Evolutionary conservation across 2,797 vertebrate genomes (phyloP), one percentile per base, ranked within the genome.

Genomic region (Leucoraja ocellata): DNA sequence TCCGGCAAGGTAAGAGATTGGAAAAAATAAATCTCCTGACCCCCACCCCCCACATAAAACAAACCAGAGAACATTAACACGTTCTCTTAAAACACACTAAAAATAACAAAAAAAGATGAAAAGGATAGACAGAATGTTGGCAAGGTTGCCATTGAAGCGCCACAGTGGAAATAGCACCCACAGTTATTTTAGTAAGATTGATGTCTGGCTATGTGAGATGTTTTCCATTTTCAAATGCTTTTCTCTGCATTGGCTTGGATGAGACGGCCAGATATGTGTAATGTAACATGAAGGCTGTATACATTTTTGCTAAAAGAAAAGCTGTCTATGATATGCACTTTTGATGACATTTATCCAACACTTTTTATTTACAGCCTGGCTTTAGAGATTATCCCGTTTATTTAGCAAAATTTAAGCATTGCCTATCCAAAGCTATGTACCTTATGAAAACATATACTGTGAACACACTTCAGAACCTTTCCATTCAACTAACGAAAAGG

Each of bases 321-420:
- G 0, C 32, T 36, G 14, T 79, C 39, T 79, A 39, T 79, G 32
- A 32, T 10, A 39, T 39, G 2, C 16, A 13, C 32, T 4, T 18
- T 36, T 39, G 81, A 28, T 28, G 54, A 84, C 54, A 28, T 84
- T 81, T 68, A 88, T 14, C 76, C 16, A 39, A 73, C 23, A 36
- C 58, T 28, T 93, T 94, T 25, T 76, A 94, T 93, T 96, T 95
- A 93, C 96, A 99, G 99, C 98, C 98, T 5, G 98, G 97, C 96
- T 99, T 99, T 97, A 99, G 98, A 96, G 99, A 99, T 96, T 99
- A 99, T 94, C 98, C 99, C 2, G 97, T 99, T 25, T 99, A 98
- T 95, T 95, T 98, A 95, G 94, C 96, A 61, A 99, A 99, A 94
- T 98, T 99, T 96, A 99, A 98, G 94, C 98, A 98, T 94, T 99